Evolutionary conservation across 2,797 vertebrate species (phyloP).

Genomic region (Onychomys leucogaster): DNA sequence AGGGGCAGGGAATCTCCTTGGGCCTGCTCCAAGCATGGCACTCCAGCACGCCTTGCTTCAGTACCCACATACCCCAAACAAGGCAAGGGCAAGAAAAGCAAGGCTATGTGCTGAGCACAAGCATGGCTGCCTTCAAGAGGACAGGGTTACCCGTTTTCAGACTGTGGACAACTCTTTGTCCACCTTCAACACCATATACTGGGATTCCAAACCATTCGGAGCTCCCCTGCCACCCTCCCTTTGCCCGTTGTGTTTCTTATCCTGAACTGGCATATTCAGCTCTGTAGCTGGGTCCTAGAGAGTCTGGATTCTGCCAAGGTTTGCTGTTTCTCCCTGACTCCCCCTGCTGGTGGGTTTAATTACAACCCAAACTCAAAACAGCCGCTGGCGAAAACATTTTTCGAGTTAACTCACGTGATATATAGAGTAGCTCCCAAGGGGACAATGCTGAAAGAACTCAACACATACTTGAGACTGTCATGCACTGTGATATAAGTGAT

Average conservation of each 20-base stretch:
- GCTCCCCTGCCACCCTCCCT: slow-evolving; percentile 9
- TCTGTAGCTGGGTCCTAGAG: neutral
- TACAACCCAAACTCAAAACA: slow-evolving; percentile 65
- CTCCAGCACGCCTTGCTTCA: neutral
- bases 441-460: neutral
- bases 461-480: slow-evolving; percentile 7
- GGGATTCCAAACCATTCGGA: slow-evolving; percentile 20
- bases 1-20: neutral
- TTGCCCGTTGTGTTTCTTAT: neutral
- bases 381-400: slow-evolving; percentile 41
- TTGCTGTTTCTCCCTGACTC: slow-evolving; percentile 83
- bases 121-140: neutral
- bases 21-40: neutral
- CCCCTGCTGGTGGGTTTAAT: slow-evolving; percentile 86
- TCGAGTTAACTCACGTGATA: neutral
- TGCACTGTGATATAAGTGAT: slow-evolving; percentile 61
- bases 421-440: neutral
- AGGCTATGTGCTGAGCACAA: neutral
- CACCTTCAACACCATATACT: slow-evolving; percentile 43
- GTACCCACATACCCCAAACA: neutral
- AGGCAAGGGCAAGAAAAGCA: neutral
- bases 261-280: slow-evolving; percentile 1
- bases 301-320: slow-evolving; percentile 61
- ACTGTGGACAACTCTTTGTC: neutral
- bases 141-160: neutral